Percentiles rank a stretch among this genome's conserved stretches.
Conservation (phyloP, 2,888 invertebrate genomes). For the Rhingia rostrata region DNA sequence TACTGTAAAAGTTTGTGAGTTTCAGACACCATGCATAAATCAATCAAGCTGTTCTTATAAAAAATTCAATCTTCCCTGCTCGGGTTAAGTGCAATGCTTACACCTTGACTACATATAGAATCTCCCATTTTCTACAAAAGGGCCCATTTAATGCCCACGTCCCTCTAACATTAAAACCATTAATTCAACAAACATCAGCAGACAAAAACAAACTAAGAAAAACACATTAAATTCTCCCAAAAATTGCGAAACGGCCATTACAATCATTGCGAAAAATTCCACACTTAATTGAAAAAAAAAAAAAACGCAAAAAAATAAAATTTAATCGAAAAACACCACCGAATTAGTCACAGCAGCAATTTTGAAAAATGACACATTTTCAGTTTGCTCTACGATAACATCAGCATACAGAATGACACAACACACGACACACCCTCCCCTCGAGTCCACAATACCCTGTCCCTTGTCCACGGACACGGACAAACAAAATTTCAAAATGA, state of each 20-base stretch:
- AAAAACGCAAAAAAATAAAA: constrained; percentile 12
- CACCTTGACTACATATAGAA: too few relatives aligned
- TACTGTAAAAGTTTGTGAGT: too few relatives aligned
- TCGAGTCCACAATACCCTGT: background rate
- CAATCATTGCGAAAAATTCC: constrained; percentile 53
- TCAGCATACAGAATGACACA: constrained; percentile 22
- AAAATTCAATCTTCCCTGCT: too few relatives aligned
- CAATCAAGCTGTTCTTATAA: too few relatives aligned
- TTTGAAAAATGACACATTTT: constrained; percentile 71
- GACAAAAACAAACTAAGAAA: constrained; percentile 1
- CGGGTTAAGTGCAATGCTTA: too few relatives aligned
- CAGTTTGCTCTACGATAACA: constrained; percentile 46
- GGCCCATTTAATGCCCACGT: too few relatives aligned
- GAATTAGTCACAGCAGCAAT: constrained; percentile 69
- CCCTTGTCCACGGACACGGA: background rate
- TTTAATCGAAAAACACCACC: constrained; percentile 43
- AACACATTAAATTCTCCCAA: constrained; percentile 27
- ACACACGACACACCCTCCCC: constrained; percentile 31
- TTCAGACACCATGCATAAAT: too few relatives aligned
- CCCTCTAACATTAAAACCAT: constrained; percentile 2
- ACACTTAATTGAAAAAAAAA: constrained; percentile 64
- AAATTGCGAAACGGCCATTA: constrained; percentile 11
- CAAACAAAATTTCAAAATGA: constrained; percentile 47
- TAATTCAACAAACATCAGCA: background rate
- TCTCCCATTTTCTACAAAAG: too few relatives aligned